Base-by-base conservation (phyloP, 1,140 invertebrate genomes). In the Sinonovacula constricta region DNA sequence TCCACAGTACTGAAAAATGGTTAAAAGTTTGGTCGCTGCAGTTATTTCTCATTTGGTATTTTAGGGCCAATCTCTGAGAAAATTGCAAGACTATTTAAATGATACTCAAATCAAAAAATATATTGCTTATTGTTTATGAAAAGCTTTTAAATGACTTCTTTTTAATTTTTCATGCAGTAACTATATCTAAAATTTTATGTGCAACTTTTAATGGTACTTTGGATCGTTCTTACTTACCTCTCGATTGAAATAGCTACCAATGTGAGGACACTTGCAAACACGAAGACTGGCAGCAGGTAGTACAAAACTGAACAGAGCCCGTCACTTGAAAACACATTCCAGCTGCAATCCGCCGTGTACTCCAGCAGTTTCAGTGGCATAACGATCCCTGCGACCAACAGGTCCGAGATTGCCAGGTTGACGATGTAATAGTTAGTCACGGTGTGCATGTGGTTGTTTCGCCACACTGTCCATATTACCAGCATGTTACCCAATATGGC, bases 351-450 rank as follows among this genome's bases (percentile, higher is more conserved):
- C 0, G 90, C 89, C 0, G 88, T 90, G 60, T 92, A 88, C 82
- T 93, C 92, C 75, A 92, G 76, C n/a, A 93, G 81, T 83, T 92
- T 92, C 0, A 92, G 81, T 0, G 92, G 92, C 67, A 92, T 87
- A 2, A 92, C 92, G 60, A 92, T 90, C 5, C 84, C 81, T 33
- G 91, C 91, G 14, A 93, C 91, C n/a, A 92, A 75, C 34, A 92
- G 88, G 77, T 92, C 92, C 60, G 86, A 86, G 10, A 90, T 80
- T 0, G 91, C 92, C 49, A 93, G 79, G 82, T 93, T 93, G 39
- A 92, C 92, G 51, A 93, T 92, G 83, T 92, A 92, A 79, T 91
- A 92, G 83, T 93, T 92, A 57, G 92, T 92, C 12, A 91, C 89
- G 1, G 91, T 92, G 69, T 92, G 92, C 92, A 93, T 92, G 54